phyloP scores from a whole-genome alignment of 2,113 vertebrate species.

The Sebastes schlegelii region DNA sequence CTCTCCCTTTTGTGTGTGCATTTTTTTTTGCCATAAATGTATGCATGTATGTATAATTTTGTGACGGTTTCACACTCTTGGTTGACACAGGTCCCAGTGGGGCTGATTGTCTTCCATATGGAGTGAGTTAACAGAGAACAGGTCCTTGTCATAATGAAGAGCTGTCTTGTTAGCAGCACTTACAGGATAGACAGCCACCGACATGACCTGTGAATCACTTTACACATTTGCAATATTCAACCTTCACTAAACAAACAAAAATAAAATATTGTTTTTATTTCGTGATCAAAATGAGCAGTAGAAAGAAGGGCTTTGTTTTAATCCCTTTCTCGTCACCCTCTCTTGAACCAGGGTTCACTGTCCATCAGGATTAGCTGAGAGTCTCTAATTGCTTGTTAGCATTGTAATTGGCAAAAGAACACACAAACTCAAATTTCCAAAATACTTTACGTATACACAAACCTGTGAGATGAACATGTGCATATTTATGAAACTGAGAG shows the following conservation, averaged over 20 bases:
- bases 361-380: constrained; percentile 39
- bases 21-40: constrained; percentile 21
- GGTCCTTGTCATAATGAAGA: constrained; percentile 68
- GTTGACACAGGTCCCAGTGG: constrained; percentile 68
- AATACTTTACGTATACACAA: neutral
- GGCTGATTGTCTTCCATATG: constrained; percentile 61
- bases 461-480: neutral
- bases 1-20: constrained; percentile 30
- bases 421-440: neutral
- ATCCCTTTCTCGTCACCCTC: neutral
- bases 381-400: neutral
- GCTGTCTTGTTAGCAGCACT: constrained; percentile 64
- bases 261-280: neutral
- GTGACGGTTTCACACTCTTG: constrained; percentile 56
- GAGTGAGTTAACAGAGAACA: constrained; percentile 62
- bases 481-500: neutral
- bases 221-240: neutral
- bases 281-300: neutral
- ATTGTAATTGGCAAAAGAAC: constrained; percentile 1
- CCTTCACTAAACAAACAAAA: neutral
- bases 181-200: neutral
- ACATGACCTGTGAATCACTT: constrained; percentile 4
- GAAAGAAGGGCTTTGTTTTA: constrained; percentile 4
- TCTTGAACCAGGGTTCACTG: neutral
- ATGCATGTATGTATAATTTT: neutral